Base-by-base conservation (phyloP, 1,140 invertebrate species). In the Calliphora vicina region DNA sequence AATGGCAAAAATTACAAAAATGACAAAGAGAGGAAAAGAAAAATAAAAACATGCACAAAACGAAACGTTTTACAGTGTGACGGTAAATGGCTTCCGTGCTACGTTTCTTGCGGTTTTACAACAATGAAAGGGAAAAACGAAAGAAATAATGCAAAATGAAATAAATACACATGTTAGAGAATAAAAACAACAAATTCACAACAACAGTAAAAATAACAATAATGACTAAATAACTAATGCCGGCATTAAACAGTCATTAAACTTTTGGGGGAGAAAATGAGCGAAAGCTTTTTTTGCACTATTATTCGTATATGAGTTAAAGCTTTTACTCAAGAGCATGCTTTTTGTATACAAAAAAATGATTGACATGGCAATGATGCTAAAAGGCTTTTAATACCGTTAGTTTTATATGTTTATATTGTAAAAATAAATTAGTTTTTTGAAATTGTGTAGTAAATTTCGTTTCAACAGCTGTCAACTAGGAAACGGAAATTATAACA, bases 341-440 rank as follows among this genome's bases (percentile, higher is more conserved):
- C 35, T 35, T 35, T 35, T 35, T 35, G 2, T 2, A 35, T 35
- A 10, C 10, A 2, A 10, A 8, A 8, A 43, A 45, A 23, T 42
- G 35, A 43, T 78, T 78, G 74, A 43, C 74, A 78, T 78, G 74
- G 74, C 74, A 78, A 78, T 78, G 74, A 78, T 78, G 15, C 25
- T 23, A 10, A 57, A 20, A 25, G 61, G 61, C 61, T 25, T 67
- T 67, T 67, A 23, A 67, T 67, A 23, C 61, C 61, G 61, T 67
- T 67, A 67, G 50, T n/a, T 35, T 35, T 35, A n/a, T n/a, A n/a
- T 50, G 17, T 17, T 17, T 50, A 13, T 17, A 50, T 50, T 50
- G 12, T 50, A 35, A 6, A 35, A 2, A 35, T 35, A 35, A 50
- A 50, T 50, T 6, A 12, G 10, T 4, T 50, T 15, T 50, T 50